Conservation (phyloP, 2,888 invertebrate species). For the Clivina fossor region DNA sequence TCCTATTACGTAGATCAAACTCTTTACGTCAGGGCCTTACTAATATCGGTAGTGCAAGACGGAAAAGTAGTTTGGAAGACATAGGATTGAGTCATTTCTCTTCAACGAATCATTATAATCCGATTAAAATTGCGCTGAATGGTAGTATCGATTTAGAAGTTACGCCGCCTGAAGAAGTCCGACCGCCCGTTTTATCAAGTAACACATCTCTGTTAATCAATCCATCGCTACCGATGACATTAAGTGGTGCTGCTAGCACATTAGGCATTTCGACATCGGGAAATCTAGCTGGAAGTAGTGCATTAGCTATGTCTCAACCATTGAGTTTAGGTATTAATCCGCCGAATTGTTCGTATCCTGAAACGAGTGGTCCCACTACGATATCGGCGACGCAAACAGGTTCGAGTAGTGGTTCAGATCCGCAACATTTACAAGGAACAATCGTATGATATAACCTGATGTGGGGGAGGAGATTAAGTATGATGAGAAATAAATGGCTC, state of each 20-base stretch:
- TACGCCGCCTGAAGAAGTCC: constrained; percentile 61
- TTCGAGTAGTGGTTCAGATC: constrained; percentile 55
- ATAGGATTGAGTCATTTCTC: constrained; percentile 82
- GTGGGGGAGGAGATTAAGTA: constrained; percentile 87
- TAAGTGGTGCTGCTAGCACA: constrained; percentile 40
- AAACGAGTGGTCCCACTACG: constrained; percentile 29
- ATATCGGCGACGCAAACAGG: constrained; percentile 53
- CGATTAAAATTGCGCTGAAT: constrained; percentile 82
- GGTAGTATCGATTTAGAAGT: constrained; percentile 82
- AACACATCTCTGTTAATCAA: constrained; percentile 60
- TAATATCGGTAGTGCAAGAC: constrained; percentile 58
- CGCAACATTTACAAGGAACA: constrained; percentile 83
- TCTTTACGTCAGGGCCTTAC: constrained; percentile 81
- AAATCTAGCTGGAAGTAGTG: constrained; percentile 38
- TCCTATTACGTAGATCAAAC: constrained; percentile 78
- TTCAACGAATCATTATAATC: constrained; percentile 69
- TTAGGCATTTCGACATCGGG: constrained; percentile 40
- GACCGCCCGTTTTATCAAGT: constrained; percentile 56
- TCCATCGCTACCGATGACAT: constrained; percentile 50
- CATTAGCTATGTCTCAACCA: constrained; percentile 42
- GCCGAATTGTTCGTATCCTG: constrained; percentile 43
- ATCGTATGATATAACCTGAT: constrained; percentile 94
- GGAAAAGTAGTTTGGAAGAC: constrained; percentile 84
- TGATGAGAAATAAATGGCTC: constrained; percentile 74
- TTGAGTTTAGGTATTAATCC: constrained; percentile 48